Percentiles rank a stretch among this genome's conserved stretches.
Evolutionary conservation across 2,113 vertebrate genomes (phyloP).

Genomic region (Misgurnus mizolepis): DNA sequence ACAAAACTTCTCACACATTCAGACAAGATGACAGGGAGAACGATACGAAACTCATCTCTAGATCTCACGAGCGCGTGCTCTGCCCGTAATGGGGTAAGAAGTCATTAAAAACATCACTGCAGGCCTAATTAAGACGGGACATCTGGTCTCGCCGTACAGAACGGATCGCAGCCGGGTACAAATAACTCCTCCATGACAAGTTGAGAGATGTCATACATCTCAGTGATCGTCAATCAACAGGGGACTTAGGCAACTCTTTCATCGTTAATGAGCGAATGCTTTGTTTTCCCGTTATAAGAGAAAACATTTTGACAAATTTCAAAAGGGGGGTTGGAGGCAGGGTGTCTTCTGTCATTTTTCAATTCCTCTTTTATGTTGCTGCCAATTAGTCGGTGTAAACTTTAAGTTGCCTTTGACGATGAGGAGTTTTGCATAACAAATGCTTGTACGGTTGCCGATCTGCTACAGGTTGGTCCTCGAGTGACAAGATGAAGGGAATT

Average conservation of each 20-base stretch:
- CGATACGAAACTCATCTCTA: slow-evolving; percentile 68
- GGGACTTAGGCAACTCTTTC: slow-evolving; percentile 74
- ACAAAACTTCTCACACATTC: slow-evolving; percentile 39
- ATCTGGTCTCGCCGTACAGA: slow-evolving; percentile 81
- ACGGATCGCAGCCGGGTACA: slow-evolving; percentile 75
- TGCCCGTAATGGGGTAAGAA: slow-evolving; percentile 75
- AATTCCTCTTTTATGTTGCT: slow-evolving; percentile 65
- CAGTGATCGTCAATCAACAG: slow-evolving; percentile 78
- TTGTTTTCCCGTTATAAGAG: slow-evolving; percentile 68
- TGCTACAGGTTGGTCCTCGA: slow-evolving; percentile 14
- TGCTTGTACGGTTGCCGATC: slow-evolving; percentile 35
- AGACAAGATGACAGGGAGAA: slow-evolving; percentile 67
- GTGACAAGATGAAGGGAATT: slow-evolving; percentile 11
- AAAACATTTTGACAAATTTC: slow-evolving; percentile 65
- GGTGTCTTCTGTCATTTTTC: slow-evolving; percentile 60
- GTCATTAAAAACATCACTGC: slow-evolving; percentile 83
- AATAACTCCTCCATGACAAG: slow-evolving; percentile 78
- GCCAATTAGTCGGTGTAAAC: slow-evolving; percentile 69
- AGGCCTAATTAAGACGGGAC: slow-evolving; percentile 93
- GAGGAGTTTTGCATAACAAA: slow-evolving; percentile 50
- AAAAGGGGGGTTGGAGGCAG: slow-evolving; percentile 50
- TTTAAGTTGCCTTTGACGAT: slow-evolving; percentile 62
- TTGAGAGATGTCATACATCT: slow-evolving; percentile 82
- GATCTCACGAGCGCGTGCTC: slow-evolving; percentile 51
- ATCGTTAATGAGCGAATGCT: slow-evolving; percentile 75